Evolutionary conservation across 1,140 invertebrate species (phyloP).

Genomic region (Ctenoplectra terminalis): DNA sequence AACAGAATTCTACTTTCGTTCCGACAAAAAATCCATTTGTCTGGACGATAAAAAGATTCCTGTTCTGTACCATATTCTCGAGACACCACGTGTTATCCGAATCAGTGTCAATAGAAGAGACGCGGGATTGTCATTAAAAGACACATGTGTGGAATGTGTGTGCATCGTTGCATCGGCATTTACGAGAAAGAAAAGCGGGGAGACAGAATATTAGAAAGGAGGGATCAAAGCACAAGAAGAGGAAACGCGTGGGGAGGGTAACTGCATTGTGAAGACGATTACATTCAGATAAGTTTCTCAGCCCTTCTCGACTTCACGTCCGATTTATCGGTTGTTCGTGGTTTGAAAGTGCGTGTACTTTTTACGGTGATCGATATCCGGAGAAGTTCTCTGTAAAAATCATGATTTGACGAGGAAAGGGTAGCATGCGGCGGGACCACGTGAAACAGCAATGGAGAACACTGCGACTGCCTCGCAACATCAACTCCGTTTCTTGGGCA

Average conservation of each 20-base stretch:
- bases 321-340: not conserved
- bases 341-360: not conserved
- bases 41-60: not conserved
- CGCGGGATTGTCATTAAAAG: slow-evolving; percentile 60
- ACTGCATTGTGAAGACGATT: slow-evolving; percentile 15
- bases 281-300: slow-evolving; percentile 26
- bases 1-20: not conserved
- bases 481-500: slow-evolving; percentile 2
- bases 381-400: slow-evolving; percentile 23
- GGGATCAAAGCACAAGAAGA: slow-evolving; percentile 34
- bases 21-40: not conserved
- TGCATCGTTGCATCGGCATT: slow-evolving; percentile 30
- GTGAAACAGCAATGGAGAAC: slow-evolving; percentile 51
- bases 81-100: slow-evolving; percentile 50
- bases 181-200: slow-evolving; percentile 35
- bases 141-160: slow-evolving; percentile 54
- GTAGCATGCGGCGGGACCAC: slow-evolving; percentile 51
- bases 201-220: slow-evolving; percentile 12
- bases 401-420: slow-evolving; percentile 59
- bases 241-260: not conserved
- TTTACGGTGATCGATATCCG: not conserved
- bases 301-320: not conserved
- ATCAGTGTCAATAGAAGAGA: slow-evolving; percentile 69
- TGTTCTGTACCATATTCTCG: not conserved
- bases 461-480: slow-evolving; percentile 35